Evolutionary conservation across 2,113 vertebrate genomes (phyloP).

Genomic region (Lutjanus erythropterus): DNA sequence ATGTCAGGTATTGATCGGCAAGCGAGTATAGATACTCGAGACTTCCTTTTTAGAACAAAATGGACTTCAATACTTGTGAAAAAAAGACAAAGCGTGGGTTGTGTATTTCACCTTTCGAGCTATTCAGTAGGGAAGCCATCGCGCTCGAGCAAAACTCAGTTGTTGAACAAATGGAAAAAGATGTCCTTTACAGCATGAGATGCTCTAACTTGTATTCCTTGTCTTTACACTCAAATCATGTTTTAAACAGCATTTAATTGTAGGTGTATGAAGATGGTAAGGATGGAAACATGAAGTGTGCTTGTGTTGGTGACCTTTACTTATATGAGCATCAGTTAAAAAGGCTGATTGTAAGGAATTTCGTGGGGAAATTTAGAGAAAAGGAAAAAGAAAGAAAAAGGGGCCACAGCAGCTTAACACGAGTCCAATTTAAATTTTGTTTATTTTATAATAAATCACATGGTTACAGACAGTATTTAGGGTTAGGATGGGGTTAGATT

Average conservation of each 20-base stretch:
- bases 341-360: slow-evolving; percentile 38
- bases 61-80: slow-evolving; percentile 45
- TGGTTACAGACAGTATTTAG: slow-evolving; percentile 70
- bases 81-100: slow-evolving; percentile 51
- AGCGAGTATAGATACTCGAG: slow-evolving; percentile 34
- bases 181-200: slow-evolving; percentile 41
- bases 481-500: slow-evolving; percentile 47
- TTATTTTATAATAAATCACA: slow-evolving; percentile 68
- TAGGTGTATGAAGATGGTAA: slow-evolving; percentile 1
- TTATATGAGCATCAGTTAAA: slow-evolving; percentile 78
- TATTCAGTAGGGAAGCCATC: slow-evolving; percentile 71
- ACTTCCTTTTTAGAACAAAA: slow-evolving; percentile 42
- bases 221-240: not conserved
- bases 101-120: slow-evolving; percentile 54
- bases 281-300: slow-evolving; percentile 11
- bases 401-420: slow-evolving; percentile 65
- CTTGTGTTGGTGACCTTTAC: slow-evolving; percentile 71
- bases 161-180: slow-evolving; percentile 54
- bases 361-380: slow-evolving; percentile 58
- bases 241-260: not conserved
- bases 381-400: slow-evolving; percentile 60
- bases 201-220: slow-evolving; percentile 35
- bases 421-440: slow-evolving; percentile 57
- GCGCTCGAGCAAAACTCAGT: slow-evolving; percentile 13
- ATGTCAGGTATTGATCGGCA: slow-evolving; percentile 62